Base-by-base conservation (phyloP, 2,888 invertebrate genomes). In the Leucozona laternaria region DNA sequence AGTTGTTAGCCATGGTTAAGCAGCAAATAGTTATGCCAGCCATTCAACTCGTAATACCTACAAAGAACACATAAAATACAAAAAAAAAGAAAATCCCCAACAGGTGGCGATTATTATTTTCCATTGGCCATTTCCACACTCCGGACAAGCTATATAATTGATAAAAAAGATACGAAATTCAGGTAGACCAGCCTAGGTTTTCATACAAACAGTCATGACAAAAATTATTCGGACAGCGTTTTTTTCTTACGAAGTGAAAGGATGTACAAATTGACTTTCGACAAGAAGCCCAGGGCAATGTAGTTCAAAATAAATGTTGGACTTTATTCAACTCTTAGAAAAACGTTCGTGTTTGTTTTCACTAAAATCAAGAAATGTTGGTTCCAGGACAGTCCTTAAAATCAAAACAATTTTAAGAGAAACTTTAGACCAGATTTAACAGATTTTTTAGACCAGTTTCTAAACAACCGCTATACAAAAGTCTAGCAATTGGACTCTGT, bases 41-140 rank as follows among this genome's bases (percentile, higher is more conserved):
- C 55, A 57, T 55, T 62, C 60, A 62, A 48, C 48, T 20, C 57
- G 60, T 60, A 70, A 17, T 45, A 31, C 20, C 37, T 40, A 20
- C 60, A 22, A 60, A 22, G 45, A 15, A 55, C 13, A 68, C 40
- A 50, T 4, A 20, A 60, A 40, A 70, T 22, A 43, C 45, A 55
- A 55, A 28, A 11, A 45, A 48, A 20, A 48, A 31, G 28, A 66
- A 50, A 50, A 50, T 45, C 37, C 55, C 40, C 78, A 75, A 70
- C 86, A 86, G 82, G 86, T 86, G 81, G 79, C 71, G 86, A 78
- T 82, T 58, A 71, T 64, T 68, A 53, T 68, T 68, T 22, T 34
- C 55, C 55, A 28, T 71, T 64, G 57, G 40, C 57, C 50, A 55
- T 64, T 68, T 60, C 25, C 68, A 17, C 71, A 70, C 68, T 71